Percentiles rank a stretch among this genome's conserved stretches.
These are phyloP conservation scores for Drosophila sordidapex DNA, from an alignment of 2,888 invertebrate genomes.

Conservation along the genomic window DNA sequence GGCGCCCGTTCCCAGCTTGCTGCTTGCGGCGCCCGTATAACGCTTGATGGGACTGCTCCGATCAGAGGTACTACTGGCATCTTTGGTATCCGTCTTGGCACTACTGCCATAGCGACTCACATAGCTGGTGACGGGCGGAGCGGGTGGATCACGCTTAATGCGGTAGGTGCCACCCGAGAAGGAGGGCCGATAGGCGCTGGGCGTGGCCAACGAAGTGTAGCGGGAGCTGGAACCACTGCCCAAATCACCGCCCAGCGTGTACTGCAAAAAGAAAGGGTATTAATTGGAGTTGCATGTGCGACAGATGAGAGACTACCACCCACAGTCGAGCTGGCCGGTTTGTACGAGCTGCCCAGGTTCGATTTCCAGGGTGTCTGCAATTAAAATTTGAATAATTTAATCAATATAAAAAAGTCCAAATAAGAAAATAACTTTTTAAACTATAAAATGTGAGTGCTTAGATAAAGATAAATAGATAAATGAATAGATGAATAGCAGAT, in stretches of 20 bases:
- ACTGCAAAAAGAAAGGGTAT: constrained; percentile 60
- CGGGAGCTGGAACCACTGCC: constrained; percentile 68
- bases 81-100: constrained; percentile 55
- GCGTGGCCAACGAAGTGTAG: constrained; percentile 81
- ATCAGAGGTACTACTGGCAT: constrained; percentile 65
- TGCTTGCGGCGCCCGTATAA: constrained; percentile 66
- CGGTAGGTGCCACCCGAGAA: constrained; percentile 85
- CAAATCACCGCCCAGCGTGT: constrained; percentile 82
- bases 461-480: too few relatives aligned
- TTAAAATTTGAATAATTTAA: not conserved
- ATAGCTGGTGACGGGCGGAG: constrained; percentile 71
- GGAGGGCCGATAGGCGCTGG: constrained; percentile 84
- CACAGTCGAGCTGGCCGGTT: constrained; percentile 80
- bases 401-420: not conserved
- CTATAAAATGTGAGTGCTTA: not conserved
- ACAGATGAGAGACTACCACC: constrained; percentile 25
- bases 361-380: constrained; percentile 84
- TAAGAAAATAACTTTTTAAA: not conserved
- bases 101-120: constrained; percentile 79
- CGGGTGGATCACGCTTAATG: constrained; percentile 82
- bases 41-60: constrained; percentile 75
- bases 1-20: constrained; percentile 41
- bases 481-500: too few relatives aligned
- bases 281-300: rapidly evolving
- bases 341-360: constrained; percentile 82